Conservation (phyloP, 2,888 invertebrate species). For the Pterostichus niger region DNA sequence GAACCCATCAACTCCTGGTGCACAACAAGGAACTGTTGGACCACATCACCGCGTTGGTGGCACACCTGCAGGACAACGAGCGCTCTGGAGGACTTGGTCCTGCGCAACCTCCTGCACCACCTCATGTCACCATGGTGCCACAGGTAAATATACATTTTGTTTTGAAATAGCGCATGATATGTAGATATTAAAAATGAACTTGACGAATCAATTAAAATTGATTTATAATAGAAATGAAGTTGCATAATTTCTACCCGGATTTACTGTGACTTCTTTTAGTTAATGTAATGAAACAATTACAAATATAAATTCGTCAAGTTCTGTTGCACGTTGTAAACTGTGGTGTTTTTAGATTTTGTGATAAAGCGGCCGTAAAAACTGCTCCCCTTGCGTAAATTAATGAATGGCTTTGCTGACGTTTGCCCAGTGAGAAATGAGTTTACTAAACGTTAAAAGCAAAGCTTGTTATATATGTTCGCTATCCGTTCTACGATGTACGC, state of each 20-base stretch:
- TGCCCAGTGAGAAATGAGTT: conserved; percentile 18
- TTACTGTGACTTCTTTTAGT: too few species aligned
- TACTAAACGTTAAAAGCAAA: conserved; percentile 17
- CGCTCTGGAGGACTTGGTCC: conserved; percentile 78
- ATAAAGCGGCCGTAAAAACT: background rate
- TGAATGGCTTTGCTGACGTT: conserved; percentile 48
- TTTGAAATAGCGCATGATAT: background rate
- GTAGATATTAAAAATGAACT: conserved; percentile 25
- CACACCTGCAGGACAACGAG: conserved; percentile 93
- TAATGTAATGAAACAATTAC: too few species aligned
- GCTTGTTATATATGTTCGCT: background rate
- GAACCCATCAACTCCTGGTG: conserved; percentile 95
- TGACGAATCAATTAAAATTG: conserved; percentile 15
- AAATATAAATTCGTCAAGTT: conserved; percentile 28
- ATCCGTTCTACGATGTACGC: background rate
- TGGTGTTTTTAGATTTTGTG: conserved; percentile 32
- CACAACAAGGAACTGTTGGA: conserved; percentile 97
- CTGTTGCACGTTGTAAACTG: conserved; percentile 8
- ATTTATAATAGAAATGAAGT: too few species aligned
- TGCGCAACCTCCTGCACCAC: conserved; percentile 76
- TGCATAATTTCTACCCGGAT: too few species aligned
- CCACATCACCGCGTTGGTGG: conserved; percentile 94
- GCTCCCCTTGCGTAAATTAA: conserved; percentile 22
- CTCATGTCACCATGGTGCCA: conserved; percentile 83
- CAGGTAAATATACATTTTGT: conserved; percentile 79